phyloP scores from a whole-genome alignment of 2,797 vertebrate species.

The Protonibea diacanthus region DNA sequence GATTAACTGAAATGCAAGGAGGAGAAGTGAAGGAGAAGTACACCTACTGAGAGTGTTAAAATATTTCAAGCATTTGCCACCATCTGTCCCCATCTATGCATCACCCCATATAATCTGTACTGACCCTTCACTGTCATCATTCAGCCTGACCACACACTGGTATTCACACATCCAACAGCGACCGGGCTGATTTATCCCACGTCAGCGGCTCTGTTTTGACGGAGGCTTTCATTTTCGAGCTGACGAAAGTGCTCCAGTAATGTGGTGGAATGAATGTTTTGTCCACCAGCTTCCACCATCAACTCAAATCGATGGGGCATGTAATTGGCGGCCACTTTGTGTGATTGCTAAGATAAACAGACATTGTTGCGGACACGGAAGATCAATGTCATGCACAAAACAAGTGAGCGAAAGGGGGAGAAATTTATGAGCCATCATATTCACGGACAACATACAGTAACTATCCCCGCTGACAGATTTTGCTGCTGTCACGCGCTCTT shows the following conservation, averaged over 20 bases:
- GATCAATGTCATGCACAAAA: slow-evolving; percentile 76
- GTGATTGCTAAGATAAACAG: slow-evolving; percentile 82
- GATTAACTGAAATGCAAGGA: slow-evolving; percentile 9
- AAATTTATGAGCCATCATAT: slow-evolving; percentile 66
- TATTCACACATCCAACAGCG: slow-evolving; percentile 39
- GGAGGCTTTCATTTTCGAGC: slow-evolving; percentile 69
- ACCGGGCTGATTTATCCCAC: slow-evolving; percentile 67
- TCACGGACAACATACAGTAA: slow-evolving; percentile 53
- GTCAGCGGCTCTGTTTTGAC: slow-evolving; percentile 59
- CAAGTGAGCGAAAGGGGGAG: slow-evolving; percentile 24
- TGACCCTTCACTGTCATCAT: slow-evolving; percentile 66
- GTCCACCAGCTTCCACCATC: slow-evolving; percentile 73
- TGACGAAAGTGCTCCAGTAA: slow-evolving; percentile 74
- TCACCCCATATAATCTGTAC: slow-evolving; percentile 49
- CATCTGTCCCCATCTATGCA: slow-evolving; percentile 52
- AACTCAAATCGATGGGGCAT: slow-evolving; percentile 79
- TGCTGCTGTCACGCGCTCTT: slow-evolving; percentile 2
- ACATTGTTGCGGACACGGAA: slow-evolving; percentile 72
- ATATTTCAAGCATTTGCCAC: slow-evolving; percentile 49
- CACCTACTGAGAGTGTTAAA: slow-evolving; percentile 28
- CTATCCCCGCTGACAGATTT: slow-evolving; percentile 32
- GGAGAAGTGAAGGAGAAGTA: slow-evolving; percentile 39
- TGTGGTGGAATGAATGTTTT: slow-evolving; percentile 77
- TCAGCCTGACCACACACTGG: slow-evolving; percentile 64
- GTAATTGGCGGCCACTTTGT: slow-evolving; percentile 82